These are phyloP conservation scores for Onychostruthus taczanowskii DNA, from an alignment of 2,113 vertebrate genomes.

Conservation along the genomic window DNA sequence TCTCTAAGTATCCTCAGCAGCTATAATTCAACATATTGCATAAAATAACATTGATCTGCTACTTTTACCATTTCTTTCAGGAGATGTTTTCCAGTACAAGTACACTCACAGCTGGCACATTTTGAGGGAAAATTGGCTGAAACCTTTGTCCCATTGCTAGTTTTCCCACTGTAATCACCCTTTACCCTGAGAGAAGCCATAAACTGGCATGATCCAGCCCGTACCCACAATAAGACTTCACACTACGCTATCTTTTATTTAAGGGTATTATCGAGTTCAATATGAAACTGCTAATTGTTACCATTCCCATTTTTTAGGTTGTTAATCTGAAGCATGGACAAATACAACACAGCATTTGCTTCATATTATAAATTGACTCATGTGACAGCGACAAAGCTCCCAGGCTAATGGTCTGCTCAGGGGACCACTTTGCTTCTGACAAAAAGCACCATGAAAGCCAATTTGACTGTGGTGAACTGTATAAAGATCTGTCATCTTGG, in stretches of 20 bases:
- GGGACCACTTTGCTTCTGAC: constrained; percentile 10
- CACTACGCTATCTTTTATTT: background rate
- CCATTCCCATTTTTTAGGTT: background rate
- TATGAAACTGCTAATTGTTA: background rate
- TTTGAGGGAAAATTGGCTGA: background rate
- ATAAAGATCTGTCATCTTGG: constrained; percentile 17
- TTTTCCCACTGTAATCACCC: background rate
- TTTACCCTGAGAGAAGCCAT: background rate
- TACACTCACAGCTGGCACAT: background rate
- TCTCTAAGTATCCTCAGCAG: background rate
- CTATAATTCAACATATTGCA: background rate
- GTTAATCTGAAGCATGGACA: background rate
- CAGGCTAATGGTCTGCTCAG: constrained; percentile 2
- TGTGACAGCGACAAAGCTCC: background rate
- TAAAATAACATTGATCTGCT: background rate
- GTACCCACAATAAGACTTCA: background rate
- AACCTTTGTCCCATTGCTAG: background rate
- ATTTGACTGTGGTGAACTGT: background rate
- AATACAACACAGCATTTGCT: background rate
- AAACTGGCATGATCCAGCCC: background rate
- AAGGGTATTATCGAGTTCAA: background rate
- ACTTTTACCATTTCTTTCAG: background rate
- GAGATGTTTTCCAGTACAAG: background rate
- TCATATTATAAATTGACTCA: background rate
- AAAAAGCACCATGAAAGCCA: constrained; percentile 6